Percentiles rank a stretch among this genome's conserved stretches.
phyloP scores from a whole-genome alignment of 2,113 vertebrate genomes.

The Barbus barbus region DNA sequence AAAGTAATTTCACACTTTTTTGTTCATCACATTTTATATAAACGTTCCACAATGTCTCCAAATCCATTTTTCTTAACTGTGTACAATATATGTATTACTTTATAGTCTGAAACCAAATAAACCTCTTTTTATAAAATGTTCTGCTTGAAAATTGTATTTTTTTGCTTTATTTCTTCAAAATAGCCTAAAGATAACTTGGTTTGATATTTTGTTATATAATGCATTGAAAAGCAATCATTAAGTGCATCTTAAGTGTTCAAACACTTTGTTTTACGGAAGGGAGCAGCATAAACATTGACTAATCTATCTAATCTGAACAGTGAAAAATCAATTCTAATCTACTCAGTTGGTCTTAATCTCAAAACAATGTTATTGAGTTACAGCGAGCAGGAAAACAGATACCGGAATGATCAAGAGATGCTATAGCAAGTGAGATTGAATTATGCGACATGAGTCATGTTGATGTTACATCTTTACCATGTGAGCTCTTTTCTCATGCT shows the following conservation, averaged over 20 bases:
- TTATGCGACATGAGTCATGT: conserved; percentile 53
- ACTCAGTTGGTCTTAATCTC: not conserved
- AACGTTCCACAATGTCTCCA: too few species aligned
- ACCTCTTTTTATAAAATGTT: not conserved
- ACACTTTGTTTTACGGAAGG: not conserved
- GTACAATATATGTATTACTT: not conserved
- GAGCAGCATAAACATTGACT: not conserved
- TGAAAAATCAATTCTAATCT: not conserved
- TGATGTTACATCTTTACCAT: conserved; percentile 42
- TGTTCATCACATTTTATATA: not conserved
- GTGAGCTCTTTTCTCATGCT: conserved; percentile 48
- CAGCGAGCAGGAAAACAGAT: conserved; percentile 29
- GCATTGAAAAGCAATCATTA: not conserved
- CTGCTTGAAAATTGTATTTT: not conserved
- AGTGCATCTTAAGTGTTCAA: not conserved
- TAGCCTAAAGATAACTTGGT: not conserved
- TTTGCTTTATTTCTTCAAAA: not conserved
- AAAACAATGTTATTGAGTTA: not conserved
- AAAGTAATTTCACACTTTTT: not conserved
- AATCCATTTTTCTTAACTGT: not conserved
- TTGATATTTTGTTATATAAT: not conserved
- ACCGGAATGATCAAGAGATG: conserved; percentile 14
- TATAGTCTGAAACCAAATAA: too few species aligned
- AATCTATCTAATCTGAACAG: not conserved
- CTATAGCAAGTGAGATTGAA: conserved; percentile 38